These are phyloP conservation scores for Tyria jacobaeae DNA, from an alignment of 2,888 invertebrate genomes.

Conservation along the genomic window DNA sequence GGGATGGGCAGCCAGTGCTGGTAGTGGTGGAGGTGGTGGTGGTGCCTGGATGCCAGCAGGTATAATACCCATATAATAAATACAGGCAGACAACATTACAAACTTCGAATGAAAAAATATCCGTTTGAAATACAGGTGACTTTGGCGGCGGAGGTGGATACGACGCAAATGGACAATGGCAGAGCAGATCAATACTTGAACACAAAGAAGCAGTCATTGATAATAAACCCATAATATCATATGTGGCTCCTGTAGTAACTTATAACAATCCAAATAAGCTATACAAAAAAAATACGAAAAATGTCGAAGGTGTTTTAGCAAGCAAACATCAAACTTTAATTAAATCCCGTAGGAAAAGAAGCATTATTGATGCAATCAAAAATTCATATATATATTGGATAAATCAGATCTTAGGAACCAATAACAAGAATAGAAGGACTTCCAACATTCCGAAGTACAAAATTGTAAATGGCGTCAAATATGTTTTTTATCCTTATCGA, in stretches of 20 bases:
- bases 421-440: slow-evolving; percentile 59
- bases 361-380: slow-evolving; percentile 71
- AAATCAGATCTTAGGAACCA: slow-evolving; percentile 64
- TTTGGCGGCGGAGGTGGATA: slow-evolving; percentile 74
- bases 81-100: slow-evolving; percentile 18
- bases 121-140: slow-evolving; percentile 67
- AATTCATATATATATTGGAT: slow-evolving; percentile 75
- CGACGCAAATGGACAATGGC: slow-evolving; percentile 82
- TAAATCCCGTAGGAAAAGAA: slow-evolving; percentile 66
- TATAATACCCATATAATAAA: slow-evolving; percentile 69
- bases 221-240: slow-evolving; percentile 59
- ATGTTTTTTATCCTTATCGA: slow-evolving; percentile 70
- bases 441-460: slow-evolving; percentile 66
- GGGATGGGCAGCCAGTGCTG: slow-evolving; percentile 80
- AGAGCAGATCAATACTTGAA: slow-evolving; percentile 72
- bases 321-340: slow-evolving; percentile 23
- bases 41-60: slow-evolving; percentile 84
- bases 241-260: slow-evolving; percentile 58
- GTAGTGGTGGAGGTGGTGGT: slow-evolving; percentile 76
- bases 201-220: slow-evolving; percentile 44
- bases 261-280: slow-evolving; percentile 48
- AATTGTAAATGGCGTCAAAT: slow-evolving; percentile 73
- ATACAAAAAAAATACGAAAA: slow-evolving; percentile 32
- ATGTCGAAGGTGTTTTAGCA: slow-evolving; percentile 9
- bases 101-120: slow-evolving; percentile 51